A percentile compares a stretch with the other conserved stretches of the same genome.
Conservation (phyloP, 2,888 invertebrate genomes). For the Drosophila monieri region DNA sequence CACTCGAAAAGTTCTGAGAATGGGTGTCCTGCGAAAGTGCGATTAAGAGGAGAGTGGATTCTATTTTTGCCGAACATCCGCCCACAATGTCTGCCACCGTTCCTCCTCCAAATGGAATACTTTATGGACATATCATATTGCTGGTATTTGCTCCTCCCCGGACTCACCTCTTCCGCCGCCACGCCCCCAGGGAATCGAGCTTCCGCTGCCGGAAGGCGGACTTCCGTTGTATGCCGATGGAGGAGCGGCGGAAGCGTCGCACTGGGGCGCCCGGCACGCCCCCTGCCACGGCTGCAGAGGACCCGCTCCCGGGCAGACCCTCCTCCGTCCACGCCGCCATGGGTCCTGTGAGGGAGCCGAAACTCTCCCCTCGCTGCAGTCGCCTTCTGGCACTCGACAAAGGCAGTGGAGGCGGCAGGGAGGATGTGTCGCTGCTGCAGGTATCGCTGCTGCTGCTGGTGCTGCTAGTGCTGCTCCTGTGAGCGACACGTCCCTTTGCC, state of each 20-base stretch:
- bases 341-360: conserved; percentile 19
- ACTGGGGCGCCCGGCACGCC: conserved; percentile 24
- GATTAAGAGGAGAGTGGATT: too few species aligned
- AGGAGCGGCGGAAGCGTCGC: conserved; percentile 79
- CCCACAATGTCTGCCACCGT: too few species aligned
- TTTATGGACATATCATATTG: background rate
- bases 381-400: conserved; percentile 12
- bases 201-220: conserved; percentile 83
- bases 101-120: too few species aligned
- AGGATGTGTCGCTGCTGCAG: conserved; percentile 25
- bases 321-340: conserved; percentile 7
- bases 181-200: conserved; percentile 80
- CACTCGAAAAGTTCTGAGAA: conserved; percentile 25
- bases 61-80: too few species aligned
- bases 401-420: conserved; percentile 18
- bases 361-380: conserved; percentile 27
- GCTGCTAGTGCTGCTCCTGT: conserved; percentile 29
- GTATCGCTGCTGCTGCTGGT: conserved; percentile 6
- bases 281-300: conserved; percentile 21
- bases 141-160: conserved; percentile 1
- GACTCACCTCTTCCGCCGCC: conserved; percentile 82
- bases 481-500: background rate
- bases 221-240: conserved; percentile 81
- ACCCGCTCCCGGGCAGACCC: background rate
- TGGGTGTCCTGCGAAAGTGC: background rate